Conservation (phyloP, 2,113 vertebrate genomes). For the human (Homo sapiens) region GRCh38 chrX:16194001-16194500, state of each 20-base stretch:
- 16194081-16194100: too few relatives aligned
- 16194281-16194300: neutral
- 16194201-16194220: neutral
- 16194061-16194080: too few relatives aligned
- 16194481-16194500: constrained; percentile 26
- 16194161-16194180: neutral
- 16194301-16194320: neutral
- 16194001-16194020: too few relatives aligned
- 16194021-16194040: too few relatives aligned
- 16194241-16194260: constrained; percentile 39
- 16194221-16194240: constrained; percentile 24
- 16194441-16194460: constrained; percentile 31
- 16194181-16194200: neutral
- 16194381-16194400: neutral
- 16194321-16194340: neutral
- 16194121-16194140: too few relatives aligned
- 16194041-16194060: too few relatives aligned
- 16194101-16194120: too few relatives aligned
- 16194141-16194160: too few relatives aligned
- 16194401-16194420: neutral
- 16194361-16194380: constrained; percentile 23
- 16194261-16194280: neutral
- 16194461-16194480: constrained; percentile 31
- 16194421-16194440: constrained; percentile 38
- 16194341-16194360: constrained; percentile 16